Evolutionary conservation across 2,888 invertebrate species (phyloP).

Genomic region (Caenorhabditis panamensis): DNA sequence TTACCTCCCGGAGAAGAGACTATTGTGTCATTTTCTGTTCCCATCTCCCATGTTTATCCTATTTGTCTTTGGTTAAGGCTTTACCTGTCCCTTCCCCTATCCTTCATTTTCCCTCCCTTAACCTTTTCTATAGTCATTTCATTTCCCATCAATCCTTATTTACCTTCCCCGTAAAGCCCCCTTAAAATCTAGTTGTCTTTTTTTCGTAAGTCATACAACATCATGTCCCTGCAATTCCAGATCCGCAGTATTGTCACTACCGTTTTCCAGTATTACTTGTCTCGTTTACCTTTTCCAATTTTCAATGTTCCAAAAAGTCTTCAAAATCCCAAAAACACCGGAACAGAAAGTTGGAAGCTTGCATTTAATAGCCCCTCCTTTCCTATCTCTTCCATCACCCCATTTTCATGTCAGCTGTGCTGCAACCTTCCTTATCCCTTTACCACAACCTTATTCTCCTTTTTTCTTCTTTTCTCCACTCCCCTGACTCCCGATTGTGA

Average conservation of each 20-base stretch:
- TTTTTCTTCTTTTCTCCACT: neutral
- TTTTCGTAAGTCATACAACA: neutral
- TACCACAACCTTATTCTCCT: conserved; percentile 3
- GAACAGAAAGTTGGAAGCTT: neutral
- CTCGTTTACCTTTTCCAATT: neutral
- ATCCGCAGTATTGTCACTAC: conserved; percentile 35
- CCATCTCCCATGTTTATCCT: conserved; percentile 1
- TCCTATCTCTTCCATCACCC: neutral
- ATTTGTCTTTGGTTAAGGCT: conserved; percentile 54
- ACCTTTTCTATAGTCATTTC: conserved; percentile 42
- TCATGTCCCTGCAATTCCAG: conserved; percentile 7
- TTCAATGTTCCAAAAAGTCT: neutral
- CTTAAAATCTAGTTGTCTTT: conserved; percentile 17
- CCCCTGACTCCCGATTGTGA: conserved; percentile 21
- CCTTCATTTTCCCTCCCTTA: neutral
- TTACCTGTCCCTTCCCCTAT: conserved; percentile 39
- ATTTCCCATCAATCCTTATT: conserved; percentile 13
- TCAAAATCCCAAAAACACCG: neutral
- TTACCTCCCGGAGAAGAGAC: conserved; percentile 11
- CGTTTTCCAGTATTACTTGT: conserved; percentile 37
- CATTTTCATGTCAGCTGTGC: conserved; percentile 47
- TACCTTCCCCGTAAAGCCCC: neutral
- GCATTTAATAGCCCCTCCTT: too few relatives aligned
- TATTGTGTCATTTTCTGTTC: conserved; percentile 14
- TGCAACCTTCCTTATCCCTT: conserved; percentile 1